These are phyloP conservation scores for Misgurnus mizolepis DNA, from an alignment of 2,113 vertebrate species.

Conservation along the genomic window DNA sequence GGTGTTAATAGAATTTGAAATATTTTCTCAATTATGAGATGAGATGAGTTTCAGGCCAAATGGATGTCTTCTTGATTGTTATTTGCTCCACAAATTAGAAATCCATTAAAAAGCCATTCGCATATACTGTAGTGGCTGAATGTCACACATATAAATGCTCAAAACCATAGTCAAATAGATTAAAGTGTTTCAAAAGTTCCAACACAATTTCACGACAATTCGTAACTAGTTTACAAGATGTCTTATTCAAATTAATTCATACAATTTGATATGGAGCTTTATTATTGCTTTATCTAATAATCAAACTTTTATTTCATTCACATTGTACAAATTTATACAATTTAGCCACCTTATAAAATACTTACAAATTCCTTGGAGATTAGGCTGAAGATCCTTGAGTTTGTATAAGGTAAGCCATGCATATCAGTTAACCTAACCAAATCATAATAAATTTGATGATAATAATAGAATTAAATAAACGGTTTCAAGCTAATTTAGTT, in stretches of 20 bases:
- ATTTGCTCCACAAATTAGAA: conserved; percentile 32
- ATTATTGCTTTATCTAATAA: too few relatives aligned
- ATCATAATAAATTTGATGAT: too few relatives aligned
- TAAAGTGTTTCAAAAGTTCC: neutral
- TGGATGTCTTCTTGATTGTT: conserved; percentile 19
- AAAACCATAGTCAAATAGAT: conserved; percentile 1
- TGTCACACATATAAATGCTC: conserved; percentile 7
- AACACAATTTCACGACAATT: too few relatives aligned
- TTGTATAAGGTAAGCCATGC: neutral
- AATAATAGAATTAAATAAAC: neutral
- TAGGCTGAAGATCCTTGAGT: neutral
- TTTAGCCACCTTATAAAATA: too few relatives aligned
- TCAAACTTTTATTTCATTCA: too few relatives aligned
- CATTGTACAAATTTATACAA: too few relatives aligned
- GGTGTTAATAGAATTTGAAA: neutral
- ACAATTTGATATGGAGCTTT: too few relatives aligned
- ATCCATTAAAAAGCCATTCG: conserved; percentile 33
- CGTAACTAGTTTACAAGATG: too few relatives aligned
- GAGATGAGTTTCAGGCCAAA: conserved; percentile 11
- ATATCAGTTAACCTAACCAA: neutral
- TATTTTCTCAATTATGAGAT: neutral
- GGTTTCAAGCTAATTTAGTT: neutral
- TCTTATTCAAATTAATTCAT: too few relatives aligned
- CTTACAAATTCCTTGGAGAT: too few relatives aligned
- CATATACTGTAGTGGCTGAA: neutral